A percentile compares a stretch with the other conserved stretches of the same genome.
Conservation (phyloP, 2,113 vertebrate species). For the Rhombomys opimus region DNA sequence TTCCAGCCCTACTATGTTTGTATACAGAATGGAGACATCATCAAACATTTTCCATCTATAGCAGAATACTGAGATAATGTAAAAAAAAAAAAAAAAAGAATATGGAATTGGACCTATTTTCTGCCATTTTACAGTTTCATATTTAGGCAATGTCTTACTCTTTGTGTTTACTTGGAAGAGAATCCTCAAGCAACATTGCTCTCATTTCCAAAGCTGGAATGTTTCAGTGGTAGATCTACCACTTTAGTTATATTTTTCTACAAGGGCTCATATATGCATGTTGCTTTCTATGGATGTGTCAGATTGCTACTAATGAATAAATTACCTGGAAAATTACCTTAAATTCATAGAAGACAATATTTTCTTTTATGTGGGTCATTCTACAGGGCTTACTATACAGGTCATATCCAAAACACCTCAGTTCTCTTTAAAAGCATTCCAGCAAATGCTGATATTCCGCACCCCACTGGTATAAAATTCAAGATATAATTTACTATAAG, state of each 20-base stretch:
- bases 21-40: constrained; percentile 63
- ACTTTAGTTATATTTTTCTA: constrained; percentile 50
- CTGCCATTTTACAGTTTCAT: constrained; percentile 60
- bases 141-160: constrained; percentile 26
- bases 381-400: not conserved
- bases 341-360: constrained; percentile 27
- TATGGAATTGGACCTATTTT: constrained; percentile 40
- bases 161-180: constrained; percentile 51
- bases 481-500: not conserved
- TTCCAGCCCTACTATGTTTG: constrained; percentile 36
- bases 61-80: constrained; percentile 77
- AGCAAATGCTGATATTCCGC: constrained; percentile 31
- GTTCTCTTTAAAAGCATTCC: not conserved
- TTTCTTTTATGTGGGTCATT: constrained; percentile 43
- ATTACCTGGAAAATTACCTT: not conserved
- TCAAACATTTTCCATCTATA: constrained; percentile 38
- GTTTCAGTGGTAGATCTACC: constrained; percentile 22
- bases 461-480: not conserved
- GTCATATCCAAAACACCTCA: not conserved
- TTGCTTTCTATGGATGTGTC: constrained; percentile 45
- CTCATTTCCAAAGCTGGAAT: constrained; percentile 29
- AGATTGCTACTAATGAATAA: constrained; percentile 31
- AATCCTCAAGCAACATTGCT: constrained; percentile 25
- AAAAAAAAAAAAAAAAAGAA: constrained; percentile 41
- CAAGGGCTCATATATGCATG: constrained; percentile 49